A percentile compares a stretch with the other conserved stretches of the same genome.
Evolutionary conservation across 2,888 invertebrate species (phyloP).

Genomic region (Ischnura elegans): DNA sequence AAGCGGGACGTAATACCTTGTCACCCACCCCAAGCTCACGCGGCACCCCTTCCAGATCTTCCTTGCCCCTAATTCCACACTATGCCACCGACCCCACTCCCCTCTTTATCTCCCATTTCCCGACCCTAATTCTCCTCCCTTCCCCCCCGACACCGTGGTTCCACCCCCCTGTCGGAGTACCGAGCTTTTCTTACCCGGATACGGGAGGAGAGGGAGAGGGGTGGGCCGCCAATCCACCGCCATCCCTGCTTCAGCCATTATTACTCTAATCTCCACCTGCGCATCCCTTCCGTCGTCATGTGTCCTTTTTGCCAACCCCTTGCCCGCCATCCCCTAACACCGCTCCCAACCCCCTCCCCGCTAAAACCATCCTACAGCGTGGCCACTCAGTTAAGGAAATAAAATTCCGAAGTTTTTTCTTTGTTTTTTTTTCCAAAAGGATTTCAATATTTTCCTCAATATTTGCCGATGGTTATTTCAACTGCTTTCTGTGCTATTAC

Average conservation of each 20-base stretch:
- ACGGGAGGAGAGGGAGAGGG: background rate
- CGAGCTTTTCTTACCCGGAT: constrained; percentile 59
- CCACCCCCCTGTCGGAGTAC: background rate
- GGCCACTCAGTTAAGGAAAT: too few relatives aligned
- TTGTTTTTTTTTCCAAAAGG: too few relatives aligned
- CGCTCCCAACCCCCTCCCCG: background rate
- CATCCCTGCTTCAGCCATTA: constrained; percentile 42
- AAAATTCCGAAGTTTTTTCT: too few relatives aligned
- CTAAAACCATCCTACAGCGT: too few relatives aligned
- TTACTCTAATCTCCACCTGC: constrained; percentile 62
- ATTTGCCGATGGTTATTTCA: too few relatives aligned
- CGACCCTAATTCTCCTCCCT: background rate
- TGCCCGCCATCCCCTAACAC: background rate
- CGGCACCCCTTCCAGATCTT: background rate
- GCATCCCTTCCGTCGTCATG: constrained; percentile 7
- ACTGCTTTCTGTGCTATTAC: too few relatives aligned
- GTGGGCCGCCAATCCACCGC: constrained; percentile 10
- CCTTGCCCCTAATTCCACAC: constrained; percentile 48
- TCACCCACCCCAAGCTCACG: constrained; percentile 40
- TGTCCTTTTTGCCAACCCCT: constrained; percentile 23
- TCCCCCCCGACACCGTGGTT: constrained; percentile 20
- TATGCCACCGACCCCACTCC: background rate
- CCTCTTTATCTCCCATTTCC: constrained; percentile 53
- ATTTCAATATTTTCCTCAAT: too few relatives aligned
- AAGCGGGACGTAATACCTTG: constrained; percentile 68